Percentiles rank a stretch among this genome's conserved stretches.
Conservation (phyloP, 2,797 vertebrate genomes). For the Mormyrops attenuatus region DNA sequence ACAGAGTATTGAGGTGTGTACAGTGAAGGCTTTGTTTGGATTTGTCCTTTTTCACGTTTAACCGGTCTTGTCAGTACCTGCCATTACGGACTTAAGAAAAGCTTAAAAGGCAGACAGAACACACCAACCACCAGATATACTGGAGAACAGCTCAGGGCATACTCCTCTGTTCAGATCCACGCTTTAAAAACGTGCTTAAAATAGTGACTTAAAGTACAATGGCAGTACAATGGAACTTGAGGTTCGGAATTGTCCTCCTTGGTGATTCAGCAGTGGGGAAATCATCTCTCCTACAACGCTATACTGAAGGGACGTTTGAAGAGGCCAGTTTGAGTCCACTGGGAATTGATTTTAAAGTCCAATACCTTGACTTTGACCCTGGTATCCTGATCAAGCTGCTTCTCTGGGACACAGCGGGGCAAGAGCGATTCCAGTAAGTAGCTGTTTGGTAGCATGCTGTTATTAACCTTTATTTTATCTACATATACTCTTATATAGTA, state of each 20-base stretch:
- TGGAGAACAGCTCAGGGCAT: neutral
- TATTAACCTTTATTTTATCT: neutral
- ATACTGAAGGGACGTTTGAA: slow-evolving; percentile 35
- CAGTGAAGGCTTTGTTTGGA: neutral
- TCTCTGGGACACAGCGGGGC: slow-evolving; percentile 41
- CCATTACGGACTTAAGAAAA: neutral
- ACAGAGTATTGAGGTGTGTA: slow-evolving; percentile 15
- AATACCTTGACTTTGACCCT: slow-evolving; percentile 30
- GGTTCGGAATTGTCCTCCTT: slow-evolving; percentile 35
- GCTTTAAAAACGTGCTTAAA: neutral
- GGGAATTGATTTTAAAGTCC: slow-evolving; percentile 40
- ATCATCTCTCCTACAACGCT: slow-evolving; percentile 34
- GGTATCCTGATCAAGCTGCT: slow-evolving; percentile 35
- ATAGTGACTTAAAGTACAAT: neutral
- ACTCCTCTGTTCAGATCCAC: neutral
- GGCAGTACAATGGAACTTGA: slow-evolving; percentile 29
- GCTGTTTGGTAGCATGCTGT: neutral
- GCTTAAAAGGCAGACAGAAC: neutral
- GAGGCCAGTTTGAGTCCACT: slow-evolving; percentile 31
- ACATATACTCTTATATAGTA: neutral
- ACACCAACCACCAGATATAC: neutral
- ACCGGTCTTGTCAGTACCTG: slow-evolving; percentile 32
- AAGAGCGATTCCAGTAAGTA: slow-evolving; percentile 39
- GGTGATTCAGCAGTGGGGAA: slow-evolving; percentile 37
- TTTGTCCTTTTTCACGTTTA: slow-evolving; percentile 18